Conservation (phyloP, 2,888 invertebrate genomes). For the Hecatera dysodea region DNA sequence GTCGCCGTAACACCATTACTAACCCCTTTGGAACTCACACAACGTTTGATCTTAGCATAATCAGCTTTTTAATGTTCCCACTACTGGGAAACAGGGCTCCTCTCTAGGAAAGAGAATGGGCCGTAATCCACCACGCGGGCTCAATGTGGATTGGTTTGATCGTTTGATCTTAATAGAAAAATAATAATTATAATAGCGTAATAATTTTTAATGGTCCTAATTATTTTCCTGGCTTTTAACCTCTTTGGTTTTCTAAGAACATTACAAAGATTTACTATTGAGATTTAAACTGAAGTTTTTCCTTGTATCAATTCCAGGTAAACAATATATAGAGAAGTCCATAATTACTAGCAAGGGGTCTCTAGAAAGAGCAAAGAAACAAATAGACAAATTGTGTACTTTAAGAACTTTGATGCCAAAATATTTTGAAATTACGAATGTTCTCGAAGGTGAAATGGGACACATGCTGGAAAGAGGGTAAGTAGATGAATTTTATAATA, state of each 20-base stretch:
- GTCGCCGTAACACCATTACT: too few relatives aligned
- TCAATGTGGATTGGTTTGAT: too few relatives aligned
- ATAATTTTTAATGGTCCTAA: background rate
- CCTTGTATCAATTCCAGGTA: constrained; percentile 40
- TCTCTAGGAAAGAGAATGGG: too few relatives aligned
- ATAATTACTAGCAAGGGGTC: constrained; percentile 55
- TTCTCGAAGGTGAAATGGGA: constrained; percentile 40
- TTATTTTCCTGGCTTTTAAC: constrained; percentile 12
- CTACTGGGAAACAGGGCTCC: too few relatives aligned
- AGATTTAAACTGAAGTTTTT: background rate
- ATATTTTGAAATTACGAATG: constrained; percentile 44
- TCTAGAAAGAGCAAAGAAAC: constrained; percentile 54
- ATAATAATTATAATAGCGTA: too few relatives aligned
- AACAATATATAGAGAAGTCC: constrained; percentile 44
- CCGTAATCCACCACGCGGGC: too few relatives aligned
- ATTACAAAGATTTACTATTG: background rate
- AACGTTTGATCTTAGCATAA: too few relatives aligned
- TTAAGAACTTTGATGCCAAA: constrained; percentile 56
- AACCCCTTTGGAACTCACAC: too few relatives aligned
- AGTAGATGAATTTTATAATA: constrained; percentile 1
- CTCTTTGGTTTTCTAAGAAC: constrained; percentile 17
- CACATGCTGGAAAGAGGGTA: constrained; percentile 31
- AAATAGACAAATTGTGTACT: constrained; percentile 62
- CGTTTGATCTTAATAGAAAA: too few relatives aligned
- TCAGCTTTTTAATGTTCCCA: too few relatives aligned